Conservation (phyloP, 2,797 vertebrate species). For the Macropus fuliginosus region DNA sequence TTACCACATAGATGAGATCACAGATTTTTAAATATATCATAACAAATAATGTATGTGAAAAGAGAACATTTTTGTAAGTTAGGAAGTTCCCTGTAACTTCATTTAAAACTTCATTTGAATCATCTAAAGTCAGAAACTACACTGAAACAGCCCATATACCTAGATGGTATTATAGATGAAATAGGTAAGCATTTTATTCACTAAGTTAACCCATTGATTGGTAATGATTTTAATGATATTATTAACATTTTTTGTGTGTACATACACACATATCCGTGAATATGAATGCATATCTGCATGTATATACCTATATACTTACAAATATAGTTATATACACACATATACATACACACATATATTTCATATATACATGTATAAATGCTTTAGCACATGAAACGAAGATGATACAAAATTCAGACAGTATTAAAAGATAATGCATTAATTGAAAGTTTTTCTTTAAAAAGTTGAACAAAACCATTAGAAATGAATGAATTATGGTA, state of each 20-base stretch:
- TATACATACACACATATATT: not conserved
- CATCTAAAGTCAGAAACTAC: not conserved
- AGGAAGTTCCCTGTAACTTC: too few species aligned
- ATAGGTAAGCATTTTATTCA: not conserved
- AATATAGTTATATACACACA: not conserved
- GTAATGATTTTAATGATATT: not conserved
- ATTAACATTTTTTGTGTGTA: not conserved
- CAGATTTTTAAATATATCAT: too few species aligned
- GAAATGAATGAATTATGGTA: not conserved
- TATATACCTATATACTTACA: not conserved
- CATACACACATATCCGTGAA: not conserved
- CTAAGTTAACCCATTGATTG: not conserved
- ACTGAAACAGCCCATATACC: not conserved
- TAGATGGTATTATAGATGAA: not conserved
- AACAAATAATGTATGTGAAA: too few species aligned
- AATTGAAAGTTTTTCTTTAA: not conserved
- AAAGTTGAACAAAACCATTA: not conserved
- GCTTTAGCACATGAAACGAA: not conserved
- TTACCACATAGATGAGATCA: too few species aligned
- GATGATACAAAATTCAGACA: not conserved
- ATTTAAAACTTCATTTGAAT: too few species aligned
- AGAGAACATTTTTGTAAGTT: too few species aligned
- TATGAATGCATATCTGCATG: not conserved
- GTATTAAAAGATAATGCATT: not conserved
- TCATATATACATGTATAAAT: not conserved